Evolutionary conservation across 2,113 vertebrate genomes (phyloP).

Genomic region (Oreochromis aureus): DNA sequence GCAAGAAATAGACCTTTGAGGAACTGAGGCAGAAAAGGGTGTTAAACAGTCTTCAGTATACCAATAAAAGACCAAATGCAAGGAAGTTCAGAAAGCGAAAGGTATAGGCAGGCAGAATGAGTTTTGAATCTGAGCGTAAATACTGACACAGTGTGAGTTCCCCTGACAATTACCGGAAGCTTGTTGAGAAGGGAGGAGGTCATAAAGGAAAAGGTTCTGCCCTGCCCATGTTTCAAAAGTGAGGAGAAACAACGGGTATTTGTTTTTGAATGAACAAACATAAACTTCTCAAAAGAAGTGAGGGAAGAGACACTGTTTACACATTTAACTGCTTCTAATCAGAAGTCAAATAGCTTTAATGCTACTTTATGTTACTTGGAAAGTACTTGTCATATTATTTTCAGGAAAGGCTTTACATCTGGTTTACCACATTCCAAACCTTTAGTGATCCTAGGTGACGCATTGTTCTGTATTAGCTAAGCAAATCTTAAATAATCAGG

Average conservation of each 20-base stretch:
- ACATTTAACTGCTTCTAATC: neutral
- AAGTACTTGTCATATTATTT: neutral
- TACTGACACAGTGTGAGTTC: conserved; percentile 21
- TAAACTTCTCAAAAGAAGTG: neutral
- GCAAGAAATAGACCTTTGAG: neutral
- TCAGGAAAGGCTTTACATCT: neutral
- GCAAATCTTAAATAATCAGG: neutral
- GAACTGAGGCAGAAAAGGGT: neutral
- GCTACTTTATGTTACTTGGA: neutral
- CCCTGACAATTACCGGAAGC: conserved; percentile 53
- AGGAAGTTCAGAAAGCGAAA: conserved; percentile 19
- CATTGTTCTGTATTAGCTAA: neutral
- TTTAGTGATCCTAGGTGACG: fast-evolving
- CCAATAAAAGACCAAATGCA: neutral
- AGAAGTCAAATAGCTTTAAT: neutral
- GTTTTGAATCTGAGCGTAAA: conserved; percentile 1
- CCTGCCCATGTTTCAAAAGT: conserved; percentile 29
- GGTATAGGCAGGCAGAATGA: neutral
- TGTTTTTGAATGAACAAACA: conserved; percentile 21
- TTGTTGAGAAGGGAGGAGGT: conserved; percentile 51
- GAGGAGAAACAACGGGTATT: conserved; percentile 21
- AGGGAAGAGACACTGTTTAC: neutral
- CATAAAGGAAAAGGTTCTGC: conserved; percentile 39
- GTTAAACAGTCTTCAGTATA: neutral
- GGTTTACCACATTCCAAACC: neutral